Conservation (phyloP, 2,113 vertebrate genomes). For the Actenoides lindsayi region DNA sequence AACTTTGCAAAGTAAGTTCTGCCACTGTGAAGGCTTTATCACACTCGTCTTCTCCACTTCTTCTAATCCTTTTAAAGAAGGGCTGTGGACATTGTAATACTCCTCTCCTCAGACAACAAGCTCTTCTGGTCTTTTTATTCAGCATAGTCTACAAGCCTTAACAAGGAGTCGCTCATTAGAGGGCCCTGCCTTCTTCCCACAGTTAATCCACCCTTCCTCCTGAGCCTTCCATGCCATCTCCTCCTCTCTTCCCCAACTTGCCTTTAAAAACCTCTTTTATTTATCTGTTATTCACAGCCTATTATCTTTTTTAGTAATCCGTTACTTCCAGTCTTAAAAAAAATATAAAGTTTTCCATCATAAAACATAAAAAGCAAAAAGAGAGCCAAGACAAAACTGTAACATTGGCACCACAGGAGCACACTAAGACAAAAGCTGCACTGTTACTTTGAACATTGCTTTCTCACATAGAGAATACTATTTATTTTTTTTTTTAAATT, state of each 20-base stretch:
- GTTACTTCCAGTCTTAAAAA: not conserved
- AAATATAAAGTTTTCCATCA: not conserved
- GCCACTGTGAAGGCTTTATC: not conserved
- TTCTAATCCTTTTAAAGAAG: not conserved
- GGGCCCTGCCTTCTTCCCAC: not conserved
- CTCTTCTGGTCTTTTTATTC: not conserved
- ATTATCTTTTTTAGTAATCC: not conserved
- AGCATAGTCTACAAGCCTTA: not conserved
- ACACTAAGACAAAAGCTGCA: not conserved
- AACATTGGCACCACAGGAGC: not conserved
- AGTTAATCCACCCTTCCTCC: not conserved
- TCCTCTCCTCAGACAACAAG: not conserved
- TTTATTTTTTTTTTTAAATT: not conserved
- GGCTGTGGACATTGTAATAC: not conserved
- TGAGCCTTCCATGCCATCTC: not conserved
- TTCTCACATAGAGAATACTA: not conserved
- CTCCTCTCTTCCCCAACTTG: not conserved
- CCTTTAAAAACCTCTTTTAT: not conserved
- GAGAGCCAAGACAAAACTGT: not conserved
- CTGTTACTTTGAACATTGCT: not conserved
- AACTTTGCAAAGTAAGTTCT: not conserved
- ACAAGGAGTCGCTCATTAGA: not conserved
- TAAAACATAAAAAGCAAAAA: not conserved
- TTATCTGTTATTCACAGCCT: not conserved
- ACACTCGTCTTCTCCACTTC: not conserved